Base-by-base conservation (phyloP, 2,797 vertebrate species). In the Argya squamiceps region DNA sequence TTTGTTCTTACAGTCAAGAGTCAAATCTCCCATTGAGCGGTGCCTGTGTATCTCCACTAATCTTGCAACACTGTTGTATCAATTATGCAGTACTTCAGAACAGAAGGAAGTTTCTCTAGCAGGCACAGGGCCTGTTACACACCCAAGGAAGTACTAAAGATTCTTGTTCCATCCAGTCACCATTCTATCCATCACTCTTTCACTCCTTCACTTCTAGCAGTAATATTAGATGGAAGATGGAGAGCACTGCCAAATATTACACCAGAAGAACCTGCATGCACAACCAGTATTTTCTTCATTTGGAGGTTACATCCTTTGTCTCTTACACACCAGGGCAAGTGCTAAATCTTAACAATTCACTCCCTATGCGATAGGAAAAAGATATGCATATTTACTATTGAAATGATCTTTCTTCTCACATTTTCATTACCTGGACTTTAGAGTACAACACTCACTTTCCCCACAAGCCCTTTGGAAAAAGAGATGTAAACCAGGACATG, bases 401-500 rank as follows among this genome's bases (percentile, higher is more conserved):
- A 83, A 94, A 91, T 53, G 2, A 56, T 53, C 62, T 64, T 74
- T 67, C 47, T 65, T 86, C 70, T 34, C 27, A 29, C 20, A 26
- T 89, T 94, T 58, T 81, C 43, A 41, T 47, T 63, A 87, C 2
- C 43, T 59, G 29, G 27, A 75, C n/a, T 83, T 94, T 53, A 39
- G 29, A 63, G 46, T 37, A 75, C 23, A 88, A 62, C 1, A 46
- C 6, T 43, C 32, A 39, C 78, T 75, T 56, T 56, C 12, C 21
- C 14, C 9, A 46, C 5, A 76, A 86, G 26, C 15, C 44, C 24
- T 78, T 39, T 32, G 19, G 30, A 74, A 79, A 81, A 50, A 63
- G 5, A 34, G 10, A 30, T 0, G 2, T 36, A 52, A 89, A 85
- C 36, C n/a, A 65, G 50, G n/a, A 79, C 18, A 65, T 0, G 0